Evolutionary conservation across 2,888 invertebrate species (phyloP), one percentile per base, ranked within the genome.

Genomic region (Sipha maydis): DNA sequence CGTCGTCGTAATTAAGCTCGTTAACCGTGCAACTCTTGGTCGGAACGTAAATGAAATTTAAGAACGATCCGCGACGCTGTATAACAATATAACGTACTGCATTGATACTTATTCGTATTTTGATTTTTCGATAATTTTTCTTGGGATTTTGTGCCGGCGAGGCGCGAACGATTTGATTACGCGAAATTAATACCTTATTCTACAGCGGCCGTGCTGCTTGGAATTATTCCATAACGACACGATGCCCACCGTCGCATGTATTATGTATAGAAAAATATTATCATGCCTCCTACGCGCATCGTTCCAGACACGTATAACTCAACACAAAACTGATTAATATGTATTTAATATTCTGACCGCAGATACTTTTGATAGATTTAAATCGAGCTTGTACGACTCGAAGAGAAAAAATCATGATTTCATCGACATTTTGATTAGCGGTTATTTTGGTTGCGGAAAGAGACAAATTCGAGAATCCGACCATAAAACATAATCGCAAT

Each of bases 11-110:
- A 78, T 56, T 78, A 56, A 78, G 75, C 78, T 78, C 31, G 54
- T 78, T 78, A 78, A 78, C 78, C 28, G 31, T 54, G 31, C 28
- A 31, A 54, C 54, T 31, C 56, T 78, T 78, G 31, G 54, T 78
- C 28, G 56, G 56, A 56, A 78, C 54, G 31, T 21, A 56, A 31
- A 56, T 56, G 21, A 78, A 34, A 41, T 41, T 48, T 11, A 76
- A 76, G 25, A 34, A 78, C 21, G 25, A 38, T 25, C 9, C 38
- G 21, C 38, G 31, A 9, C 38, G 48, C 11, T 14, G 48, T 48
- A 48, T 14, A 48, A 48, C 48, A 48, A 48, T 48, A 3, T 48
- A 48, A 28, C 28, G 31, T 7, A 41, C 38, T 7, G 21, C 25
- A 21, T 3, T 71, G 4, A 17, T 67, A 67, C 1, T 11, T 28